Base-by-base conservation (phyloP, 2,797 vertebrate species). In the Urosaurus nigricauda region DNA sequence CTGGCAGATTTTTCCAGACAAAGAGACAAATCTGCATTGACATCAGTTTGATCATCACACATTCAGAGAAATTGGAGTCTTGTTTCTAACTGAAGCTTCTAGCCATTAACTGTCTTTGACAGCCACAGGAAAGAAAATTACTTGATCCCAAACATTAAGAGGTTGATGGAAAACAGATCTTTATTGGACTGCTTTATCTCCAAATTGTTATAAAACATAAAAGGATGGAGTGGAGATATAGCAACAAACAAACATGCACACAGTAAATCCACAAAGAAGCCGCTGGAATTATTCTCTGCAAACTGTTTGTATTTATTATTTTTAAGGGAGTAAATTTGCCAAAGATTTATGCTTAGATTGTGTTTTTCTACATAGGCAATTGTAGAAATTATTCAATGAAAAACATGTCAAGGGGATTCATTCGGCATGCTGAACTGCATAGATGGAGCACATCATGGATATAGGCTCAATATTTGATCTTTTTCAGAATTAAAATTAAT, bases 71-170 rank as follows among this genome's bases (percentile, higher is more conserved):
- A 85, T 35, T 35, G 82, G 83, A 70, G 37, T n/a, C 4, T 58
- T 68, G 78, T 75, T 80, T 90, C 51, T 29, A 81, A 2, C 60
- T 84, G 68, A 73, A 58, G 56, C 90, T 92, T 87, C 85, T 0
- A 0, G 84, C 85, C 80, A 90, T 89, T 87, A 60, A 89, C 71
- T 91, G 91, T 83, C 86, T 74, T 88, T 68, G 17, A 84, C 80
- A 86, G 58, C 81, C 92, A 79, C 90, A 90, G 63, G 73, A 90
- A 73, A 83, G 86, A 91, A 91, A 29, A 77, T 85, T 83, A 84
- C 77, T 91, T 56, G 58, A 89, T 92, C 80, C n/a, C 63, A 90
- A 91, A 93, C 4, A 75, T 94, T 80, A 88, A 92, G 51, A 58
- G 85, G 17, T 24, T 91, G 63, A 56, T 92, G 80, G 83, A 90